Conservation (phyloP, 2,888 invertebrate species). For the Brachylomia viminalis region DNA sequence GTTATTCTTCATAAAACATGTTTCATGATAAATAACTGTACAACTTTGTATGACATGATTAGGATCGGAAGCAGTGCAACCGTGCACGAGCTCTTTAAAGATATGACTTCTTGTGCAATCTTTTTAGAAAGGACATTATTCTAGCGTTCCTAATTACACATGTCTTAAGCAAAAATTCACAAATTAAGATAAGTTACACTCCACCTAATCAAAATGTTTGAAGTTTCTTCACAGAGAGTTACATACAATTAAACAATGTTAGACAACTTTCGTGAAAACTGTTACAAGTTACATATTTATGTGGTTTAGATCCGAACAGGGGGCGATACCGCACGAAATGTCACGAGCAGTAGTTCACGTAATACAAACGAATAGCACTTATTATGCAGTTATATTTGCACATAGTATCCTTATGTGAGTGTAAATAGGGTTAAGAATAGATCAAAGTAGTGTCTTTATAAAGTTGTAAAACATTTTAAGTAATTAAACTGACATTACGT, state of each 20-base stretch:
- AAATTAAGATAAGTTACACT: constrained; percentile 13
- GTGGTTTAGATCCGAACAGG: constrained; percentile 14
- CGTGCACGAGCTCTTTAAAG: constrained; percentile 33
- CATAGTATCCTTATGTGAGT: background rate
- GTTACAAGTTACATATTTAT: constrained; percentile 18
- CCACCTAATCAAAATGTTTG: constrained; percentile 40
- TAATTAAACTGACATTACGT: constrained; percentile 54
- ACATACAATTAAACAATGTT: constrained; percentile 31
- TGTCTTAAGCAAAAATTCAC: constrained; percentile 15
- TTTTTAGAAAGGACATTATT: constrained; percentile 50
- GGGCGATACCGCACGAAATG: constrained; percentile 34
- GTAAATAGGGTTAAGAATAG: constrained; percentile 18
- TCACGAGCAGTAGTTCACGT: constrained; percentile 45
- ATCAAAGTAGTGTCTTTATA: constrained; percentile 2
- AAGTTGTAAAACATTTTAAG: constrained; percentile 43
- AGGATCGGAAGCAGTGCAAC: constrained; percentile 24
- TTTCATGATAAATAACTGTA: constrained; percentile 1
- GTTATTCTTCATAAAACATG: background rate
- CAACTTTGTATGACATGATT: constrained; percentile 41
- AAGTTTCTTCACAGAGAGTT: constrained; percentile 50
- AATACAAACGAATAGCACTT: constrained; percentile 9
- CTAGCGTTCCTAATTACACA: constrained; percentile 41
- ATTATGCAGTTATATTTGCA: background rate
- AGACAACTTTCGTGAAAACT: constrained; percentile 48
- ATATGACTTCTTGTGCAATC: constrained; percentile 30